phyloP scores from a whole-genome alignment of 2,888 invertebrate species.

The Drosophila cognata region DNA sequence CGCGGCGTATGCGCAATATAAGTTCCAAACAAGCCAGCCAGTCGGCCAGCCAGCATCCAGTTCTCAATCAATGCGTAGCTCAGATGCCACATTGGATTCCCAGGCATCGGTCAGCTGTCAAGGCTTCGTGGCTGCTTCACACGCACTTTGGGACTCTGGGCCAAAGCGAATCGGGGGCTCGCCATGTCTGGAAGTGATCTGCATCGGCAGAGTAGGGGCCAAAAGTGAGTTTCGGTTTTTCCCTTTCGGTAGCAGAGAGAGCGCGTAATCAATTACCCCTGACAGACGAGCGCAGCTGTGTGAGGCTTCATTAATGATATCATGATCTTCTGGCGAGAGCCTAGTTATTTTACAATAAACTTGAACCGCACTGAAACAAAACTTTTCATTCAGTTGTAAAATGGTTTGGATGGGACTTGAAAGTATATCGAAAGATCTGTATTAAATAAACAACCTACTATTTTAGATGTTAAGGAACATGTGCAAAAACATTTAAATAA shows the following conservation, averaged over 20 bases:
- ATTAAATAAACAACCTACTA: neutral
- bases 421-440: neutral
- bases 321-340: neutral
- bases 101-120: constrained; percentile 55
- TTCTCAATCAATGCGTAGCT: constrained; percentile 69
- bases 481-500: neutral
- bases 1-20: constrained; percentile 69
- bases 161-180: neutral
- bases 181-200: constrained; percentile 35
- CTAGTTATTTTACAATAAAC: neutral
- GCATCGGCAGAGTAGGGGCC: constrained; percentile 29
- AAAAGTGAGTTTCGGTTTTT: constrained; percentile 17
- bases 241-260: constrained; percentile 32
- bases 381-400: neutral
- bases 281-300: constrained; percentile 41
- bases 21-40: constrained; percentile 10
- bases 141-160: constrained; percentile 33
- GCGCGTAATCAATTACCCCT: constrained; percentile 55
- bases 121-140: constrained; percentile 48
- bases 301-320: constrained; percentile 31
- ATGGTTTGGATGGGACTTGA: neutral
- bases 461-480: neutral
- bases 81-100: constrained; percentile 62
- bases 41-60: constrained; percentile 15
- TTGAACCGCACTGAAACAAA: neutral